Percentiles rank a stretch among this genome's conserved stretches.
These are phyloP conservation scores for Andrena trimmerana DNA, from an alignment of 2,888 invertebrate species.

Conservation along the genomic window DNA sequence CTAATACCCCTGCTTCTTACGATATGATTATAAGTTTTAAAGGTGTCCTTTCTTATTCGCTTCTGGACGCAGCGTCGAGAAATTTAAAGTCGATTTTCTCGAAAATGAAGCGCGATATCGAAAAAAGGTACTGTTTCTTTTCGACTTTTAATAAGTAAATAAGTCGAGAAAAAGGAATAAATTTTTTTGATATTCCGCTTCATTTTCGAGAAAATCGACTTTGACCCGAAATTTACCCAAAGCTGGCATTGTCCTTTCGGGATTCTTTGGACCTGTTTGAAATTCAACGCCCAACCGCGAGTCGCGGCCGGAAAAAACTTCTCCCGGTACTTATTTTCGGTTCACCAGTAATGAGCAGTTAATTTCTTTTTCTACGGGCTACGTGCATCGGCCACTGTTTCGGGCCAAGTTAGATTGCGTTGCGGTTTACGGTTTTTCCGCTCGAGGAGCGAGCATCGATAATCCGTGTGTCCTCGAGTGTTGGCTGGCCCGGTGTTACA, in stretches of 20 bases:
- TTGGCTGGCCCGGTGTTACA: conserved; percentile 25
- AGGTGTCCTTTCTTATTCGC: too few relatives aligned
- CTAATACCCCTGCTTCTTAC: too few relatives aligned
- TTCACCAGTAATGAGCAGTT: conserved; percentile 67
- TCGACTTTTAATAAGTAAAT: too few relatives aligned
- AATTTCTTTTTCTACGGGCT: conserved; percentile 62
- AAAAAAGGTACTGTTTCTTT: too few relatives aligned
- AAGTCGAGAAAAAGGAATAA: too few relatives aligned
- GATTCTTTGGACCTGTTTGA: conserved; percentile 33
- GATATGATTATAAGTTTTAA: too few relatives aligned
- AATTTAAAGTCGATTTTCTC: too few relatives aligned
- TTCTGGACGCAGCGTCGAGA: too few relatives aligned
- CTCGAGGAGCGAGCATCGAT: conserved; percentile 55
- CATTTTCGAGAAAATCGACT: too few relatives aligned
- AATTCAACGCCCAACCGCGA: conserved; percentile 36
- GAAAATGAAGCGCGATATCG: too few relatives aligned
- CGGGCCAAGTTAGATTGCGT: conserved; percentile 71
- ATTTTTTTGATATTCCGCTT: too few relatives aligned
- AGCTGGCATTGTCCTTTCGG: conserved; percentile 16
- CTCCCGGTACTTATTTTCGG: conserved; percentile 43
- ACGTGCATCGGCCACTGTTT: conserved; percentile 24
- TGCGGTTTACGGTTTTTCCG: conserved; percentile 69
- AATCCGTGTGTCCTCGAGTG: conserved; percentile 48
- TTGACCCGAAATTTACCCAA: too few relatives aligned
- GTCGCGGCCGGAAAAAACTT: conserved; percentile 20